A percentile compares a stretch with the other conserved stretches of the same genome.
Evolutionary conservation across 1,140 invertebrate genomes (phyloP).

Genomic region (Akabosia matsudoensis): DNA sequence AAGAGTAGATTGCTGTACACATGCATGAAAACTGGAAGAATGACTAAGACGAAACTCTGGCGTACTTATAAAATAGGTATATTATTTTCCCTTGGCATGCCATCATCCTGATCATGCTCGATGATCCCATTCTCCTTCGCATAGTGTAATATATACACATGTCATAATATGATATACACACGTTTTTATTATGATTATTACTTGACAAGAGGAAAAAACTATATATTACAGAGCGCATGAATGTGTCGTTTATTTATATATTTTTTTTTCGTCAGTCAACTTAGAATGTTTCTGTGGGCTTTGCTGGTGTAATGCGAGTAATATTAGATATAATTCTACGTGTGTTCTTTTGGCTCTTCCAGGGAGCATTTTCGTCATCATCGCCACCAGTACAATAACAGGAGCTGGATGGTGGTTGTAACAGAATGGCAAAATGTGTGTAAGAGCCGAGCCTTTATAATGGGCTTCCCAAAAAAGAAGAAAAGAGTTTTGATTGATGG

Average conservation of each 20-base stretch:
- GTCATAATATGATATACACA: slow-evolving; percentile 22
- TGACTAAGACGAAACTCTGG: not conserved
- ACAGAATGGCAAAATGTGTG: not conserved
- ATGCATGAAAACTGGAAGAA: slow-evolving; percentile 1
- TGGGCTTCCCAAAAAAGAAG: slow-evolving; percentile 21
- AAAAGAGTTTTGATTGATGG: slow-evolving; percentile 41
- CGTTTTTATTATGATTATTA: slow-evolving; percentile 12
- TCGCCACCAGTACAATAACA: not conserved
- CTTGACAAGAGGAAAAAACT: too few relatives aligned
- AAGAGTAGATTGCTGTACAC: not conserved
- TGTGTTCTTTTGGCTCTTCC: not conserved
- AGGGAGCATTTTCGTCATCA: not conserved
- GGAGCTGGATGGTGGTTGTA: not conserved
- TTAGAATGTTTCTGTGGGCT: slow-evolving; percentile 2
- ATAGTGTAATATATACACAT: slow-evolving; percentile 14
- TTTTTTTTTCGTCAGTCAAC: not conserved
- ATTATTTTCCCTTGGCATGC: not conserved
- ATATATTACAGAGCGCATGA: not conserved
- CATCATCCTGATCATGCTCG: not conserved
- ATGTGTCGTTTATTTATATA: slow-evolving; percentile 20
- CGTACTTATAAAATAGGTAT: not conserved
- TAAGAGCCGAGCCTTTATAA: slow-evolving; percentile 21
- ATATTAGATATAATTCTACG: slow-evolving; percentile 7
- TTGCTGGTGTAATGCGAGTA: slow-evolving; percentile 20
- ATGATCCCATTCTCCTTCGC: too few relatives aligned